phyloP scores from a whole-genome alignment of 2,888 invertebrate genomes.

The Alsophila aescularia region DNA sequence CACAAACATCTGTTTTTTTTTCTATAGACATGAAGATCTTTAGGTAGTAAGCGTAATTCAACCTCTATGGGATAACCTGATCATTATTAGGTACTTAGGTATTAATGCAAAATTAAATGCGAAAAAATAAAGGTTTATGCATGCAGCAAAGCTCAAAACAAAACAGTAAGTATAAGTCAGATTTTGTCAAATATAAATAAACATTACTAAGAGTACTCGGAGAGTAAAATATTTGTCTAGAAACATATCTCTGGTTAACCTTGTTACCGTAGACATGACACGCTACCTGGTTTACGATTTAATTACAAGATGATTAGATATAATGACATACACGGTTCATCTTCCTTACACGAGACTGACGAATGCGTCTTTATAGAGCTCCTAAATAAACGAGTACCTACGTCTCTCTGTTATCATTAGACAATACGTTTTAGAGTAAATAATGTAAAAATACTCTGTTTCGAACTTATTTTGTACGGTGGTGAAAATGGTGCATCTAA shows the following conservation, averaged over 20 bases:
- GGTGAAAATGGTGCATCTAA: slow-evolving; percentile 53
- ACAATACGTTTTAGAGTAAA: background rate
- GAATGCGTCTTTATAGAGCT: slow-evolving; percentile 17
- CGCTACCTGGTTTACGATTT: slow-evolving; percentile 30
- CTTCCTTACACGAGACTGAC: slow-evolving; percentile 30
- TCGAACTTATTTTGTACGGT: slow-evolving; percentile 4
- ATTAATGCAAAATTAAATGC: too few species aligned
- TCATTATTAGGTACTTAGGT: too few species aligned
- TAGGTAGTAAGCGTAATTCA: too few species aligned
- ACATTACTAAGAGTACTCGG: slow-evolving; percentile 14
- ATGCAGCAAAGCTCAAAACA: too few species aligned
- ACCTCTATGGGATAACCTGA: too few species aligned
- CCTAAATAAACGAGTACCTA: slow-evolving; percentile 1
- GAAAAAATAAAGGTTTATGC: too few species aligned
- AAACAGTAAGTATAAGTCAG: background rate
- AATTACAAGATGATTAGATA: slow-evolving; percentile 59
- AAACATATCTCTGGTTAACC: slow-evolving; percentile 13
- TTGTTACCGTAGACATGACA: slow-evolving; percentile 17
- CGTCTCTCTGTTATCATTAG: slow-evolving; percentile 8
- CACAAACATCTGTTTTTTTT: too few species aligned
- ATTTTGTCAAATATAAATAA: background rate
- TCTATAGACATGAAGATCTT: too few species aligned
- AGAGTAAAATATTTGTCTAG: slow-evolving; percentile 21
- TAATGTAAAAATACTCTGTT: background rate
- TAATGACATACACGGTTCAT: slow-evolving; percentile 36